Evolutionary conservation across 2,797 vertebrate species (phyloP), one percentile per base, ranked within the genome.

Genomic region (Pagetopsis macropterus): DNA sequence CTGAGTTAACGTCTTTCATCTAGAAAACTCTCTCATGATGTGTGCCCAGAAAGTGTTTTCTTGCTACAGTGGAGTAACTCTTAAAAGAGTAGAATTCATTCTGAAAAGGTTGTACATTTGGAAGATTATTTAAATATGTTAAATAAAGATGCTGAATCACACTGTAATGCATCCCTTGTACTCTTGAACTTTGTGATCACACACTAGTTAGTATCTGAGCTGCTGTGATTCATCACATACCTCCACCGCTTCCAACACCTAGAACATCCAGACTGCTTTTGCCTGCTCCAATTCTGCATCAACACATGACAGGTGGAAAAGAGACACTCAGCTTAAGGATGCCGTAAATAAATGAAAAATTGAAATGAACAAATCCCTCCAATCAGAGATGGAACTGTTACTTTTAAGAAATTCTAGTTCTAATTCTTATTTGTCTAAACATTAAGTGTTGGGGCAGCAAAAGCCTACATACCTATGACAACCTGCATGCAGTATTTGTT

Each of bases 181-280:
- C 44, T 43, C 0, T 14, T 11, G 21, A 60, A 49, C 15, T 48
- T 59, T 65, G 17, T 13, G 23, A 2, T 19, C 1, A 9, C 8
- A 8, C 4, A 33, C 10, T 9, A 41, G 31, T 44, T 51, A 41
- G 27, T 21, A 17, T 59, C 27, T 11, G 21, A 58, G 14, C 9
- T 23, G 43, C 11, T 69, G 60, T 12, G 33, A 56, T 44, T 71
- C 3, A 45, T 67, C 43, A 75, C 90, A 19, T 94, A 97, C 96
- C 96, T 95, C 95, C 91, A 75, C 96, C 96, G 80, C 96, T 94
- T 27, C 96, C 96, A 55, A 96, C 72, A 0, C 96, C 96, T 7
- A 97, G 93, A 75, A 97, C 86, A 78, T 95, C 94, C 90, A 97
- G 91, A 81, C 90, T 81, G 81, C 88, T 83, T 86, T 96, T 96